Percentiles rank a stretch among this genome's conserved stretches.
Evolutionary conservation across 2,797 vertebrate species (phyloP).

Genomic region (Anguilla pacifica): DNA sequence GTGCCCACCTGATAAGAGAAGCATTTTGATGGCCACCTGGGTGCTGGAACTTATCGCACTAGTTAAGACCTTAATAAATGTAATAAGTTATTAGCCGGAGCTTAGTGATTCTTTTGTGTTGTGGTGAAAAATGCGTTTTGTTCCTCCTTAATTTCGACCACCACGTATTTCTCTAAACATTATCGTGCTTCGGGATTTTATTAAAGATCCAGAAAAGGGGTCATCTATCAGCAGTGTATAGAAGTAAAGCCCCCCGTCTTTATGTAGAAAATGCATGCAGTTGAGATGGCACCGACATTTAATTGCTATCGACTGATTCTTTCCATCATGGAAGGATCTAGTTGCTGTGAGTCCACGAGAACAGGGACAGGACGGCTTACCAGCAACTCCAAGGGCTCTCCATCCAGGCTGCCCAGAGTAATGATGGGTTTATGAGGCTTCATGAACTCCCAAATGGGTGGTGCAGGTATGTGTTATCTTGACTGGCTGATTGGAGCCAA

Average conservation of each 20-base stretch:
- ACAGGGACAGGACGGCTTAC: neutral
- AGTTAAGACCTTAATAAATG: conserved; percentile 75
- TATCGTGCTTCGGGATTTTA: conserved; percentile 48
- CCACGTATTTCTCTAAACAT: conserved; percentile 53
- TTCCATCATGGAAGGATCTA: neutral
- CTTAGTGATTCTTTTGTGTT: conserved; percentile 64
- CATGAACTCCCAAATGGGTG: neutral
- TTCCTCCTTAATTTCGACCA: conserved; percentile 48
- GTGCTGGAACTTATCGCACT: conserved; percentile 75
- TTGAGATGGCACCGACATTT: conserved; percentile 40
- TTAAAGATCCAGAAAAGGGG: conserved; percentile 37
- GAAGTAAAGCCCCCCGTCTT: conserved; percentile 30
- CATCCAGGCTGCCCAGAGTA: neutral
- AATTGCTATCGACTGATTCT: conserved; percentile 36
- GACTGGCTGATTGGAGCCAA: neutral
- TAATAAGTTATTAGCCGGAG: conserved; percentile 60
- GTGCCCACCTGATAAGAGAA: conserved; percentile 92
- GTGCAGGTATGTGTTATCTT: neutral
- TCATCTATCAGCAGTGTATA: conserved; percentile 38
- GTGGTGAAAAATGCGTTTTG: conserved; percentile 46
- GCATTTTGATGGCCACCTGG: conserved; percentile 87
- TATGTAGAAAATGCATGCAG: conserved; percentile 42
- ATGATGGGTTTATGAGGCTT: neutral
- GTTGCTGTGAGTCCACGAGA: neutral
- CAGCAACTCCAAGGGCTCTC: neutral